A percentile compares a stretch with the other conserved stretches of the same genome.
Conservation (phyloP, 2,888 invertebrate species). For the Eutolmus rufibarbis region DNA sequence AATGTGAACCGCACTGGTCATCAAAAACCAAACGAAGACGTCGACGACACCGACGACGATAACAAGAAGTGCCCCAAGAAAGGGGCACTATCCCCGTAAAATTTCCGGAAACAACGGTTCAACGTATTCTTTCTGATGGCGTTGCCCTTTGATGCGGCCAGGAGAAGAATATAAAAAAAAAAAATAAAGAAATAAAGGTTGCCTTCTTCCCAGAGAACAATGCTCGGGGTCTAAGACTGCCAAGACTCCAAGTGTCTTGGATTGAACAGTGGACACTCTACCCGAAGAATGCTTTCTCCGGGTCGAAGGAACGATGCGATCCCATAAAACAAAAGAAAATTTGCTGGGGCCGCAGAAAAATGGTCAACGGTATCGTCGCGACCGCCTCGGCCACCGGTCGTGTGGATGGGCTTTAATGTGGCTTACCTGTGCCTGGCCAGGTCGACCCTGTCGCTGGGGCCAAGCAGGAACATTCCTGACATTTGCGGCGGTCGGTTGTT, state of each 20-base stretch:
- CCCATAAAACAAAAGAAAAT: constrained; percentile 34
- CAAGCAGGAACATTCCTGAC: constrained; percentile 35
- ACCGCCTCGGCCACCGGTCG: neutral
- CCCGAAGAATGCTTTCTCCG: constrained; percentile 25
- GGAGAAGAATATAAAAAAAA: neutral
- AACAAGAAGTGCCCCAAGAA: neutral
- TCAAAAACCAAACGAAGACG: neutral
- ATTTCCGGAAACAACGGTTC: constrained; percentile 40
- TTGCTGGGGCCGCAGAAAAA: neutral
- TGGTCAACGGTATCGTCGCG: constrained; percentile 24
- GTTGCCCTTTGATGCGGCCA: constrained; percentile 35
- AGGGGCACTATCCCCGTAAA: neutral
- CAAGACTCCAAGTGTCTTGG: neutral
- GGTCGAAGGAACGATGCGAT: constrained; percentile 18
- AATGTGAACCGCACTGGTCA: constrained; percentile 27
- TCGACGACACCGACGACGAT: neutral
- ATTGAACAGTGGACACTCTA: neutral
- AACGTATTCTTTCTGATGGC: constrained; percentile 34
- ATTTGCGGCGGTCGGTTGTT: constrained; percentile 38
- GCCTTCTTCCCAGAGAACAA: neutral
- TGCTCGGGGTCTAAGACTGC: neutral
- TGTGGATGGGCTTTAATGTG: neutral
- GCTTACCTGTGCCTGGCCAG: neutral
- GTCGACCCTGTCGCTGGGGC: neutral
- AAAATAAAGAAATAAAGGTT: neutral